A percentile compares a stretch with the other conserved stretches of the same genome.
Conservation (phyloP, 37 sponge, comb jelly and placozoan species). For the Halichondria panicea region DNA sequence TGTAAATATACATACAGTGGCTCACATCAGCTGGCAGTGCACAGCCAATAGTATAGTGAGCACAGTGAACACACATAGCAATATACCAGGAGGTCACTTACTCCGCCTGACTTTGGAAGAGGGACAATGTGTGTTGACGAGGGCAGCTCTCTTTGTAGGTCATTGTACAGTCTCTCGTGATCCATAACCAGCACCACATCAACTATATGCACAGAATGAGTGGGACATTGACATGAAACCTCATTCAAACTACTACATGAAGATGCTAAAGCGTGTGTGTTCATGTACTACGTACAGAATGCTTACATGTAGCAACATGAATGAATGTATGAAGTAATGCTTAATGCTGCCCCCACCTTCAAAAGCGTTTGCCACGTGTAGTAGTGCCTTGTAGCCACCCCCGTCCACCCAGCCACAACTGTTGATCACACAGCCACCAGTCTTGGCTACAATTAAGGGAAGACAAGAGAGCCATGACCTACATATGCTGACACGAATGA, state of each 20-base stretch:
- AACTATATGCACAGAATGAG: conserved; percentile 44
- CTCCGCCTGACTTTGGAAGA: conserved; percentile 96
- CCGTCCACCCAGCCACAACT: conserved; percentile 97
- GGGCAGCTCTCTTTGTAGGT: conserved; percentile 81
- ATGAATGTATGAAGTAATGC: too few species aligned
- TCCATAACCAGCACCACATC: conserved; percentile 91
- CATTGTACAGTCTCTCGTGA: conserved; percentile 82
- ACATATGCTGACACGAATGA: too few species aligned
- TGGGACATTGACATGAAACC: too few species aligned
- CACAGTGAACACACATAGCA: too few species aligned
- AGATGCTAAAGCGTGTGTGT: too few species aligned
- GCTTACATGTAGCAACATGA: background rate
- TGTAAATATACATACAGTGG: too few species aligned
- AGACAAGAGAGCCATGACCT: background rate
- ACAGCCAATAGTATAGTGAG: too few species aligned
- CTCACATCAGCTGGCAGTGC: too few species aligned
- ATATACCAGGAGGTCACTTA: too few species aligned
- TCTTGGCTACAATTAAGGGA: conserved; percentile 31
- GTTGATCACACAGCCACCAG: conserved; percentile 90
- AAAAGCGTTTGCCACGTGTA: conserved; percentile 77
- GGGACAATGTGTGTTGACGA: conserved; percentile 56
- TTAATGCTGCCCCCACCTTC: conserved; percentile 54
- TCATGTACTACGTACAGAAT: background rate
- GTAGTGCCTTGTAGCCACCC: conserved; percentile 79
- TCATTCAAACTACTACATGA: too few species aligned